phyloP scores from a whole-genome alignment of 2,113 vertebrate species.

The Lophotis ruficrista region DNA sequence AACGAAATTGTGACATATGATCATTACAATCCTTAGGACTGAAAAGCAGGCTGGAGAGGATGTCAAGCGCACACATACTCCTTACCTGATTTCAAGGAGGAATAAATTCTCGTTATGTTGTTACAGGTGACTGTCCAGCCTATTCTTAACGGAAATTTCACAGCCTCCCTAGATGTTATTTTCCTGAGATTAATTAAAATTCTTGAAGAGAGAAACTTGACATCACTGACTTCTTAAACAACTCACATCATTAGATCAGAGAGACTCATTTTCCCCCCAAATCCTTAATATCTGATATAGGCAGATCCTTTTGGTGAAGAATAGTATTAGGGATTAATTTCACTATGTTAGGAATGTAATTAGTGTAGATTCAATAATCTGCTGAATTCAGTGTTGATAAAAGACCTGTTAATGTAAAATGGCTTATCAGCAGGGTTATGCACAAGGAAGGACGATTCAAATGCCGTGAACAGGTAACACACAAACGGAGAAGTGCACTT shows the following conservation, averaged over 20 bases:
- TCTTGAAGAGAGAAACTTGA: neutral
- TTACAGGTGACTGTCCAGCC: neutral
- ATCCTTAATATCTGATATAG: neutral
- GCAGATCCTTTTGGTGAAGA: neutral
- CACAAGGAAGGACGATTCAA: neutral
- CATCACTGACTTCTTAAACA: neutral
- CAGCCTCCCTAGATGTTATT: neutral
- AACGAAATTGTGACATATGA: accelerated
- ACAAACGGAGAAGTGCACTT: neutral
- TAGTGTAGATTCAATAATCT: neutral
- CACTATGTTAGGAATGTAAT: neutral
- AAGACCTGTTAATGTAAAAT: neutral
- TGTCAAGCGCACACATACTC: neutral
- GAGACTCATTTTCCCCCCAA: accelerated
- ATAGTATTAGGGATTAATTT: neutral
- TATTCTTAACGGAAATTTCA: neutral
- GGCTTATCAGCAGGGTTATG: neutral
- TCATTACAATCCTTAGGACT: neutral
- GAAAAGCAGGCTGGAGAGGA: neutral
- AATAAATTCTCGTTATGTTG: neutral
- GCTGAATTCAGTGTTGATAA: neutral
- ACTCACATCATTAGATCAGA: neutral
- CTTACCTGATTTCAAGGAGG: neutral
- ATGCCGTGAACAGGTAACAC: neutral
- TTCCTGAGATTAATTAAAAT: neutral